These are phyloP conservation scores for Podotricha telesiphe DNA, from an alignment of 2,888 invertebrate genomes.

Conservation along the genomic window DNA sequence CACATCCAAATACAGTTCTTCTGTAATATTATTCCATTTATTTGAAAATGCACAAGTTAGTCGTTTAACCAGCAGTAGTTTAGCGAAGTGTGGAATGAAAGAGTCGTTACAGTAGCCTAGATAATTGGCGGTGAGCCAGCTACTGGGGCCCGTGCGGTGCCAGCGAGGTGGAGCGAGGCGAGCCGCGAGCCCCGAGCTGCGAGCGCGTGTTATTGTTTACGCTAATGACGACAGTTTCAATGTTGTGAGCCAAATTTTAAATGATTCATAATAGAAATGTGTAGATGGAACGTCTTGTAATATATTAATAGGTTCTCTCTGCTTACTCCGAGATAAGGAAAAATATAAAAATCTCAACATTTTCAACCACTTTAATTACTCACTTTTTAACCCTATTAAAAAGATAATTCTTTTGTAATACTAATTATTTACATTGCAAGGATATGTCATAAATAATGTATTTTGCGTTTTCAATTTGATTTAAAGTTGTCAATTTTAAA, in stretches of 20 bases:
- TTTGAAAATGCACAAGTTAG: slow-evolving; percentile 16
- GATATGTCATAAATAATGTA: too few species aligned
- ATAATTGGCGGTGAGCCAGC: slow-evolving; percentile 23
- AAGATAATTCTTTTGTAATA: too few species aligned
- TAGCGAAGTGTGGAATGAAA: slow-evolving; percentile 19
- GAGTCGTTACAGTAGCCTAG: slow-evolving; percentile 19
- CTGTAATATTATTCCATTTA: not conserved
- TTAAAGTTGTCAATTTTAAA: too few species aligned
- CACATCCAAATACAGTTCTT: not conserved
- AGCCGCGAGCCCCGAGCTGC: not conserved
- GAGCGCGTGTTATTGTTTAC: slow-evolving; percentile 17
- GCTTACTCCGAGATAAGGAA: too few species aligned
- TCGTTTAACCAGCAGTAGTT: slow-evolving; percentile 21
- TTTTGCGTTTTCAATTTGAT: too few species aligned
- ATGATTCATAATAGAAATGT: slow-evolving; percentile 11
- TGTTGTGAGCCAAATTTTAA: not conserved
- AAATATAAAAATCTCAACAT: too few species aligned
- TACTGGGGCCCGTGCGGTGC: not conserved
- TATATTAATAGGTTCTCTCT: too few species aligned
- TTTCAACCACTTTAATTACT: too few species aligned
- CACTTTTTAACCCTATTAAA: too few species aligned
- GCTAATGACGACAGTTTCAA: slow-evolving; percentile 13
- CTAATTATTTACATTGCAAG: too few species aligned
- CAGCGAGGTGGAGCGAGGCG: not conserved
- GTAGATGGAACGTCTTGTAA: not conserved